These are phyloP conservation scores for Aphelinus atriplicis DNA, from an alignment of 1,140 invertebrate genomes.

Conservation along the genomic window DNA sequence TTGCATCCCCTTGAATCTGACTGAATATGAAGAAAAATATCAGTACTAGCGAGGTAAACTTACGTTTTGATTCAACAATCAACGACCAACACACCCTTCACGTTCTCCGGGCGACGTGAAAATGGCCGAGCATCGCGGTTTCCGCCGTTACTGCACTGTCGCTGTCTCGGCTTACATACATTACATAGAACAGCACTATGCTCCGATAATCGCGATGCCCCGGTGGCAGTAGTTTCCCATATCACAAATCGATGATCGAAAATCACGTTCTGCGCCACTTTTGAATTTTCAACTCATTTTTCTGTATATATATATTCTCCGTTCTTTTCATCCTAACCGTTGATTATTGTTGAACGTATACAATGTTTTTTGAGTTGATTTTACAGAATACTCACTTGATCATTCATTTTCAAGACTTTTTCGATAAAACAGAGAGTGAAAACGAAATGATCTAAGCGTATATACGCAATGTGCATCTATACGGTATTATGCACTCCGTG, in stretches of 20 bases:
- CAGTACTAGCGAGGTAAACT: conserved; percentile 14
- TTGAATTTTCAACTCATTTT: no score
- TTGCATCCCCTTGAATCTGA: no score
- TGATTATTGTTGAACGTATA: no score
- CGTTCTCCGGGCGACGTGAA: background rate
- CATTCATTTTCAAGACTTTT: no score
- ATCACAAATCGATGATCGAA: background rate
- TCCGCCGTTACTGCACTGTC: conserved; percentile 6
- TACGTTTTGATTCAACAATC: conserved; percentile 34
- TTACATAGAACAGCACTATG: background rate
- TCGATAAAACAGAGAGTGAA: no score
- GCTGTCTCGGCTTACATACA: background rate
- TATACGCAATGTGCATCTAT: no score
- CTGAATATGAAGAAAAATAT: background rate
- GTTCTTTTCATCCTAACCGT: no score
- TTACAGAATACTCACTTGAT: no score
- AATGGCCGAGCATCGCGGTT: conserved; percentile 46
- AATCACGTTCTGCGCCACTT: background rate
- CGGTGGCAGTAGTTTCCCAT: background rate
- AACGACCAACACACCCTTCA: conserved; percentile 37
- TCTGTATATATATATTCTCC: no score
- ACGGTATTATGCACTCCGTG: no score
- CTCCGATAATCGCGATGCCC: background rate
- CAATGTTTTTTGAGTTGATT: no score
- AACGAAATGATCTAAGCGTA: no score